Evolutionary conservation across 2,888 invertebrate species (phyloP).

Genomic region (Lissocephala sabroskyi): DNA sequence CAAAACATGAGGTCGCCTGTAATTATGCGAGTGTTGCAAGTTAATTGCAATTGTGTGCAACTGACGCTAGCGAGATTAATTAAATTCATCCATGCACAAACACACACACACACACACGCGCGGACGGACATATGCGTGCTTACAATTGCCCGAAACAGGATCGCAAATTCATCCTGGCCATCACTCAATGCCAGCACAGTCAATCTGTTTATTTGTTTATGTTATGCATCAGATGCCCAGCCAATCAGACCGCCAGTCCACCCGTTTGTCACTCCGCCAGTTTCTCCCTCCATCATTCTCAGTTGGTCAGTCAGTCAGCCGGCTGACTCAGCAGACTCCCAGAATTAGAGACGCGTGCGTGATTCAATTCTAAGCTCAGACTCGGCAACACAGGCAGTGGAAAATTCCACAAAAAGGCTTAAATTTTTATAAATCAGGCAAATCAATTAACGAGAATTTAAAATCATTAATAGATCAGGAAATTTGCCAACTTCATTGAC

Average conservation of each 20-base stretch:
- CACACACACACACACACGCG: slow-evolving; percentile 11
- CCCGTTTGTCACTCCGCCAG: neutral
- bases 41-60: slow-evolving; percentile 70
- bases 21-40: slow-evolving; percentile 69
- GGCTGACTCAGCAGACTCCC: neutral
- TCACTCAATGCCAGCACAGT: slow-evolving; percentile 38
- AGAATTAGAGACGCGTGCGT: too few species aligned
- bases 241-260: neutral
- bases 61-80: slow-evolving; percentile 69
- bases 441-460: too few species aligned
- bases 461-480: too few species aligned
- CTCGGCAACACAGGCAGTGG: neutral
- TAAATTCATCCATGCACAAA: slow-evolving; percentile 56
- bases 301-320: too few species aligned
- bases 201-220: slow-evolving; percentile 55
- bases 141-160: slow-evolving; percentile 1
- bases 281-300: too few species aligned
- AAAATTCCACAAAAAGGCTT: neutral
- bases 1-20: slow-evolving; percentile 69
- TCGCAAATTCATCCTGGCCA: slow-evolving; percentile 11
- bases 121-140: neutral
- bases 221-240: slow-evolving; percentile 6
- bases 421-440: too few species aligned
- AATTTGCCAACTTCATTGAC: too few species aligned
- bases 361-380: neutral